Conservation (phyloP, 1,140 invertebrate species). For the Nephila pilipes region DNA sequence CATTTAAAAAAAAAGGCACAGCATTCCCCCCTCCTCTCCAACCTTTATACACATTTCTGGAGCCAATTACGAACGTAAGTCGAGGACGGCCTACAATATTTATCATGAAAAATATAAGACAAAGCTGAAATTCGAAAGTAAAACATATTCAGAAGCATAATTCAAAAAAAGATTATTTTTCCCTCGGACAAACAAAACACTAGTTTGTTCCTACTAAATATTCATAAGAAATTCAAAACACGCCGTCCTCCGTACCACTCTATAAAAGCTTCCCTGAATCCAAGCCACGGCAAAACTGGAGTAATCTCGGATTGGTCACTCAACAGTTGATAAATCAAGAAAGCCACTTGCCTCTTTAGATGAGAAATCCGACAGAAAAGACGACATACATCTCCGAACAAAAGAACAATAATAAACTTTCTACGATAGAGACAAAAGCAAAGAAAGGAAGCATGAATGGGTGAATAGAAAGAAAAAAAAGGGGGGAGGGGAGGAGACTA, state of each 20-base stretch:
- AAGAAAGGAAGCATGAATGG: slow-evolving; percentile 16
- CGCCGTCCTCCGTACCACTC: neutral
- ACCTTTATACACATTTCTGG: too few relatives aligned
- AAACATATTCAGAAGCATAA: too few relatives aligned
- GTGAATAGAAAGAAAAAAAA: neutral
- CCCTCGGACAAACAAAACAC: too few relatives aligned
- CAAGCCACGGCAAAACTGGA: neutral
- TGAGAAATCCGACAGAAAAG: neutral
- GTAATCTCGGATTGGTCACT: slow-evolving; percentile 35
- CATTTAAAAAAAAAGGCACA: too few relatives aligned
- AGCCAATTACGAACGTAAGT: too few relatives aligned
- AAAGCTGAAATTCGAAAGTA: too few relatives aligned
- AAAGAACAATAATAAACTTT: slow-evolving; percentile 40
- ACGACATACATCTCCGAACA: slow-evolving; percentile 3
- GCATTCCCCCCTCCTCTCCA: too few relatives aligned
- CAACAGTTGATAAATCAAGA: slow-evolving; percentile 12
- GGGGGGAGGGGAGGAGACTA: neutral
- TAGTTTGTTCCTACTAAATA: too few relatives aligned
- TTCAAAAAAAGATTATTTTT: too few relatives aligned
- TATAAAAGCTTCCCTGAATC: neutral
- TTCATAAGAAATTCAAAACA: neutral
- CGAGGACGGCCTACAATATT: too few relatives aligned
- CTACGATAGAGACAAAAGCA: neutral
- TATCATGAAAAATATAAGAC: too few relatives aligned
- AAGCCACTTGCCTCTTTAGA: neutral